These are phyloP conservation scores for Galerucella nymphaeae DNA, from an alignment of 2,888 invertebrate genomes.

Conservation along the genomic window DNA sequence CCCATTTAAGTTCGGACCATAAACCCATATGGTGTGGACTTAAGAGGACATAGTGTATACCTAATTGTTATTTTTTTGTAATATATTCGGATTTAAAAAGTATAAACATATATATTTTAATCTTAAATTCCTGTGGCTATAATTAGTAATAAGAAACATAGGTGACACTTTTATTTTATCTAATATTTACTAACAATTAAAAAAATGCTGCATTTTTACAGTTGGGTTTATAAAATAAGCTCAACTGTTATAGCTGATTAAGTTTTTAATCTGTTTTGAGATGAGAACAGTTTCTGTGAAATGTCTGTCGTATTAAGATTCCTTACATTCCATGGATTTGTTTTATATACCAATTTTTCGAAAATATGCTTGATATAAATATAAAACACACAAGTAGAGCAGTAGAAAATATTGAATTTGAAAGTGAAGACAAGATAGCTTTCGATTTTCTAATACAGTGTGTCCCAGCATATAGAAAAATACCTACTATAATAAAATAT, in stretches of 20 bases:
- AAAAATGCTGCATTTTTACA: conserved; percentile 16
- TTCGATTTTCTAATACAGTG: no score
- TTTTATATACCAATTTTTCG: conserved; percentile 1
- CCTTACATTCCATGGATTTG: neutral
- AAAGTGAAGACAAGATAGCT: no score
- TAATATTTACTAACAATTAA: conserved; percentile 19
- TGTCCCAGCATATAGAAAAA: no score
- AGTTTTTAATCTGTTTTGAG: conserved; percentile 3
- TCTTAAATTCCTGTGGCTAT: neutral
- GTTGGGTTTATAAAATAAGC: conserved; percentile 11
- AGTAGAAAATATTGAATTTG: neutral
- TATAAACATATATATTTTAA: neutral
- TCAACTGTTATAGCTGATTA: neutral
- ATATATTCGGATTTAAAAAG: no score
- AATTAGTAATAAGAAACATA: conserved; percentile 1
- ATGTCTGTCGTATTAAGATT: conserved; percentile 1
- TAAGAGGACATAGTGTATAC: no score
- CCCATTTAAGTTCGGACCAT: no score
- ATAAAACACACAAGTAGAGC: neutral
- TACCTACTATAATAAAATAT: no score
- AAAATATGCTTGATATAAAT: neutral
- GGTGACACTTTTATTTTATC: conserved; percentile 3
- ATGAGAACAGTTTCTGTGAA: conserved; percentile 10
- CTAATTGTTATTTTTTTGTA: neutral
- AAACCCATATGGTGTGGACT: no score